Evolutionary conservation across 1,140 invertebrate species (phyloP).

Genomic region (Chironomus tepperi): DNA sequence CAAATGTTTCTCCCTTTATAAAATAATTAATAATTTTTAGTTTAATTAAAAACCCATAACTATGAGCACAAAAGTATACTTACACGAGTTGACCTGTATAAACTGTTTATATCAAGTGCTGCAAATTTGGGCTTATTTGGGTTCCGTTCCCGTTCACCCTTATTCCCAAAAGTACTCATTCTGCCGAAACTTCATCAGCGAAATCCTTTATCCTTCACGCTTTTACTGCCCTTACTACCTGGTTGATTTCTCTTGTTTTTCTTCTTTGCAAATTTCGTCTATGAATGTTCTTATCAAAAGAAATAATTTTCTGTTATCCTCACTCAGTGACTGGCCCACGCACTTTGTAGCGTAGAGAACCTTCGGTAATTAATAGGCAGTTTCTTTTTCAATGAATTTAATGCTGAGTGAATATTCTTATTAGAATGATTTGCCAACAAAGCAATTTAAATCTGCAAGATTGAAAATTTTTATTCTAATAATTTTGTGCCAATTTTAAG

Average conservation of each 20-base stretch:
- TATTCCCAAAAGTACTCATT: constrained; percentile 89
- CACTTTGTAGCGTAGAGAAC: background rate
- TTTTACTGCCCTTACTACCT: background rate
- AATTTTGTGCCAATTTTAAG: background rate
- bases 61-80: constrained; percentile 39
- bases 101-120: constrained; percentile 93
- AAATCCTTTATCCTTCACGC: background rate
- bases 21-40: background rate
- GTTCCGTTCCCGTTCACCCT: constrained; percentile 47
- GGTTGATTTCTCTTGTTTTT: background rate
- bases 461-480: background rate
- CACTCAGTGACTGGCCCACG: background rate
- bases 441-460: background rate
- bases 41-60: constrained; percentile 13
- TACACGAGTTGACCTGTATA: constrained; percentile 80
- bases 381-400: background rate
- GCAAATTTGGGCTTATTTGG: constrained; percentile 79
- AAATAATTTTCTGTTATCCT: background rate
- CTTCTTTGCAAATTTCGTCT: background rate
- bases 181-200: constrained; percentile 50
- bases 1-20: constrained; percentile 74
- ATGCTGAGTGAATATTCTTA: background rate
- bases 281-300: background rate
- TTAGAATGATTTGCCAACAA: constrained; percentile 7
- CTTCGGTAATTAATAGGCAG: background rate